Percentiles rank a stretch among this genome's conserved stretches.
Evolutionary conservation across 30 jellyfish, hydroid and myxozoan genomes (phyloP).

Genomic region (Calvadosia cruxmelitensis): DNA sequence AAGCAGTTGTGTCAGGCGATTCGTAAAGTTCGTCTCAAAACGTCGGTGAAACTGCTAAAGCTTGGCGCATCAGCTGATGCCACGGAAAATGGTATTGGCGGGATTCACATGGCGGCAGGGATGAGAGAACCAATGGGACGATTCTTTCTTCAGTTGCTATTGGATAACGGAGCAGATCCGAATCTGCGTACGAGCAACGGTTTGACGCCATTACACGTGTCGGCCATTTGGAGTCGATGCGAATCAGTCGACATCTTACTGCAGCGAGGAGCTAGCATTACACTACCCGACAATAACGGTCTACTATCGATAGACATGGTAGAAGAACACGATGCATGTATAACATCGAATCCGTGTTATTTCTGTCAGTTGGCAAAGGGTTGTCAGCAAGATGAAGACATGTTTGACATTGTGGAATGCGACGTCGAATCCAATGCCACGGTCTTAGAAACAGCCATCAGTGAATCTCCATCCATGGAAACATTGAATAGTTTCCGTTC

Average conservation of each 20-base stretch:
- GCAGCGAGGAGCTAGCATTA: not conserved
- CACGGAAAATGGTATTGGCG: not conserved
- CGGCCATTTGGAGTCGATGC: not conserved
- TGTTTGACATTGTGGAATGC: too few species aligned
- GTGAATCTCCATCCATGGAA: too few species aligned
- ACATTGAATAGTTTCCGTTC: too few species aligned
- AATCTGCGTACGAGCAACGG: not conserved
- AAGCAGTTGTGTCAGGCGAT: not conserved
- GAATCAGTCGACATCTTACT: not conserved
- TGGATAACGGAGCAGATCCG: not conserved
- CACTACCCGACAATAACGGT: not conserved
- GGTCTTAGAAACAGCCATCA: too few species aligned
- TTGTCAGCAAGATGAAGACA: too few species aligned
- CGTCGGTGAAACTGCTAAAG: not conserved
- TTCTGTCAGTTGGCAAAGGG: too few species aligned
- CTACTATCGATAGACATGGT: not conserved
- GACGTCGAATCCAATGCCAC: too few species aligned
- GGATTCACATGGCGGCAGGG: not conserved
- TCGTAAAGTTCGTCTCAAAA: not conserved
- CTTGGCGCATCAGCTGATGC: not conserved
- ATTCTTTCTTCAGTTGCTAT: not conserved
- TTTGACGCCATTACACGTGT: not conserved
- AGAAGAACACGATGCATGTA: not conserved
- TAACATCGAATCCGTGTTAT: not conserved
- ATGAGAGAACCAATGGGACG: not conserved